A percentile compares a stretch with the other conserved stretches of the same genome.
Evolutionary conservation across 2,888 invertebrate genomes (phyloP).

Genomic region (Rugalucina vietnamica): DNA sequence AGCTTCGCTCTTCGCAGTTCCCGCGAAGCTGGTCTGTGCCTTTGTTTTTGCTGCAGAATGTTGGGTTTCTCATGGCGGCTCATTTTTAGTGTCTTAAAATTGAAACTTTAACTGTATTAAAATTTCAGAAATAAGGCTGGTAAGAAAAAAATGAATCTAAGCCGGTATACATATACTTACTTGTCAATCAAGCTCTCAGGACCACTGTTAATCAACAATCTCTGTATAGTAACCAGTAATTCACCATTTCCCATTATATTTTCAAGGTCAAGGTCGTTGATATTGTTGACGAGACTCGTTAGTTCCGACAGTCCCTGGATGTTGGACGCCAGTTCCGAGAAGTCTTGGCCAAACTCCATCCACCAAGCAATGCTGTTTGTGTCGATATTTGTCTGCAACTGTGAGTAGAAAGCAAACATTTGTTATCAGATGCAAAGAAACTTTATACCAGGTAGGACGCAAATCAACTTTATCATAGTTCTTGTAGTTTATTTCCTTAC

Average conservation of each 20-base stretch:
- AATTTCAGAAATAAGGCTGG: too few relatives aligned
- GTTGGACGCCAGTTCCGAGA: slow-evolving; percentile 36
- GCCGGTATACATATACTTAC: too few relatives aligned
- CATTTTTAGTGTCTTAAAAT: too few relatives aligned
- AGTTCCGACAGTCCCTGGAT: slow-evolving; percentile 51
- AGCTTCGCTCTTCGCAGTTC: too few relatives aligned
- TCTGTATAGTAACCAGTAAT: slow-evolving; percentile 63
- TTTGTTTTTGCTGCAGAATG: too few relatives aligned
- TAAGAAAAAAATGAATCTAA: too few relatives aligned
- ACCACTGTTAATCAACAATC: slow-evolving; percentile 64
- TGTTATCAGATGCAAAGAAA: too few relatives aligned
- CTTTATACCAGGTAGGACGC: too few relatives aligned
- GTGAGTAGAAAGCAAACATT: background rate
- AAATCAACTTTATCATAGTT: background rate
- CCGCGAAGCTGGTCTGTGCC: too few relatives aligned
- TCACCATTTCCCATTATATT: slow-evolving; percentile 40
- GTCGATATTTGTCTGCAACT: background rate
- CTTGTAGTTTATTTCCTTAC: background rate
- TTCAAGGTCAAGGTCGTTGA: slow-evolving; percentile 40
- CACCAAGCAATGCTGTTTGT: slow-evolving; percentile 19
- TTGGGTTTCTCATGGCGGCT: too few relatives aligned
- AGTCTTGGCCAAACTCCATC: slow-evolving; percentile 31
- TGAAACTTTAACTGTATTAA: too few relatives aligned
- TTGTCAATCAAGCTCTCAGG: slow-evolving; percentile 69
- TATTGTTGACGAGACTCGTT: slow-evolving; percentile 18